Evolutionary conservation across 1,140 invertebrate species (phyloP).

Genomic region (Chrysopa pallens): DNA sequence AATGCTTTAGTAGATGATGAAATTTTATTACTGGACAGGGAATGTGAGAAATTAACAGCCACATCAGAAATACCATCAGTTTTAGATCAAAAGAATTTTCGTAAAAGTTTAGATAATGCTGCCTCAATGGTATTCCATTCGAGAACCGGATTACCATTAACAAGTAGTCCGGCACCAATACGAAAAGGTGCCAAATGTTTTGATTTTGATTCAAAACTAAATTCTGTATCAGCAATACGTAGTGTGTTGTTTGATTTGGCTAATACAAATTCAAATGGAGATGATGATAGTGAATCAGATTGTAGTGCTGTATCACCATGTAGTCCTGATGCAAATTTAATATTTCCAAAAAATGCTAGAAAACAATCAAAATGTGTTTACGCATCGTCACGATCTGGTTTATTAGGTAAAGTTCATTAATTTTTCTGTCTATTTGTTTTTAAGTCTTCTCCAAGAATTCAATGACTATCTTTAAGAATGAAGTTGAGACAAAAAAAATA

Average conservation of each 20-base stretch:
- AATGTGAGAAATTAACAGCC: conserved; percentile 2
- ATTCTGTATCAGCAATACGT: conserved; percentile 63
- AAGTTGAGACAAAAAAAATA: too few relatives aligned
- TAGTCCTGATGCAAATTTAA: conserved; percentile 14
- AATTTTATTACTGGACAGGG: neutral
- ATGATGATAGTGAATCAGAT: conserved; percentile 23
- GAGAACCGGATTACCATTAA: conserved; percentile 64
- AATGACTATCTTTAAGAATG: too few relatives aligned
- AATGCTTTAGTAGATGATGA: neutral
- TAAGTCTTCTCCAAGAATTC: too few relatives aligned
- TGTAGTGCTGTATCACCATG: conserved; percentile 21
- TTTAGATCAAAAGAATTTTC: conserved; percentile 51
- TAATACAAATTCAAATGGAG: conserved; percentile 16
- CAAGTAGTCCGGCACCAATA: conserved; percentile 71
- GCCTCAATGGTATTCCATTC: conserved; percentile 73
- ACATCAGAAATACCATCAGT: conserved; percentile 35
- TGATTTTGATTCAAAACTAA: conserved; percentile 70
- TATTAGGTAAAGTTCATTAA: too few relatives aligned
- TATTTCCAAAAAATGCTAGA: neutral
- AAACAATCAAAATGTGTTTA: too few relatives aligned
- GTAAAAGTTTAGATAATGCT: conserved; percentile 57
- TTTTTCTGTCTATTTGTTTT: too few relatives aligned
- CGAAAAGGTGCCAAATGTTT: conserved; percentile 57
- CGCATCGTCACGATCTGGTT: too few relatives aligned
- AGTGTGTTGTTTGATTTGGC: conserved; percentile 21